Conservation (phyloP, 2,113 vertebrate species). For the Oncorhynchus clarkii region DNA sequence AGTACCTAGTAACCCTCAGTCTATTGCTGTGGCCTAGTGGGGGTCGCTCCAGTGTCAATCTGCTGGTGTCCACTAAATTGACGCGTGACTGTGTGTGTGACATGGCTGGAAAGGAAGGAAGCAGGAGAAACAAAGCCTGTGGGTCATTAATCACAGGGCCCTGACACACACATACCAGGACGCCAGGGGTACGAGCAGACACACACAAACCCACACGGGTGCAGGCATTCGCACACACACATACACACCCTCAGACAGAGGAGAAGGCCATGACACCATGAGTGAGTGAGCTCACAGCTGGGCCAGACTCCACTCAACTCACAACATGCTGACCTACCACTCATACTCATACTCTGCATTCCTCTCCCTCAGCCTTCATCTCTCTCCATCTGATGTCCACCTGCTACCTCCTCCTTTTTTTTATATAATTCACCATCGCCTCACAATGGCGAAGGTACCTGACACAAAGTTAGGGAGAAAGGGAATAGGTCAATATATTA, state of each 20-base stretch:
- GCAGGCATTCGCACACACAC: neutral
- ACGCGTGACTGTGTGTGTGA: constrained; percentile 52
- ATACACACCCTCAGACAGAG: neutral
- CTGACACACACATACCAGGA: constrained; percentile 46
- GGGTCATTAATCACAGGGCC: constrained; percentile 72
- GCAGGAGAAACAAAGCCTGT: constrained; percentile 56
- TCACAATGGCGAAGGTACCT: neutral
- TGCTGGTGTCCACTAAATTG: constrained; percentile 48
- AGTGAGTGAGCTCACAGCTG: constrained; percentile 24
- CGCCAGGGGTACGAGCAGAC: neutral
- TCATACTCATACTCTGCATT: neutral
- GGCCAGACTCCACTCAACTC: constrained; percentile 15
- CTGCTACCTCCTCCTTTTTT: neutral
- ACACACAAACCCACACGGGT: neutral
- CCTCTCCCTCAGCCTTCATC: neutral
- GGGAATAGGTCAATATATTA: constrained; percentile 10
- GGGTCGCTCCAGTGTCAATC: constrained; percentile 37
- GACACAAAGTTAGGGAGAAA: neutral
- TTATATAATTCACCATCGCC: neutral
- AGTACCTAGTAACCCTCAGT: neutral
- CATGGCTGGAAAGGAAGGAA: constrained; percentile 67
- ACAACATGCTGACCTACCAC: constrained; percentile 13
- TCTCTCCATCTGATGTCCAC: neutral
- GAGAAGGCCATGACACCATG: neutral
- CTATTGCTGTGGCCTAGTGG: constrained; percentile 9